These are phyloP conservation scores for Callocephalon fimbriatum DNA, from an alignment of 2,113 vertebrate species.

Conservation along the genomic window DNA sequence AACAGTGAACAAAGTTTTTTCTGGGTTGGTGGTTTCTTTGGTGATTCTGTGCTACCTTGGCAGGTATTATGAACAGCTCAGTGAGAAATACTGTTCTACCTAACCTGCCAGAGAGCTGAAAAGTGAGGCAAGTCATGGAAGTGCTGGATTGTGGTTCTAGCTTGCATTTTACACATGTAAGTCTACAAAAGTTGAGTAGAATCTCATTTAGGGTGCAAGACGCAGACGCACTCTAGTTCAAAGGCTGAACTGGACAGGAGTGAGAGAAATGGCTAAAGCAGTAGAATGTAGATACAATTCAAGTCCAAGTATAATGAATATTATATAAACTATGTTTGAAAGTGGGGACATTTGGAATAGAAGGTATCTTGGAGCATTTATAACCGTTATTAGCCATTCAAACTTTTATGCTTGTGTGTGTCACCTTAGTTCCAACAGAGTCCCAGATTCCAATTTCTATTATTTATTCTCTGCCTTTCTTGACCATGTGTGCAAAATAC, in stretches of 20 bases:
- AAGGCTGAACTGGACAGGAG: background rate
- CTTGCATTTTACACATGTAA: background rate
- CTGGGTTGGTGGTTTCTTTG: background rate
- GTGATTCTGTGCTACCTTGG: background rate
- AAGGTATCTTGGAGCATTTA: background rate
- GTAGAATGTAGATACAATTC: background rate
- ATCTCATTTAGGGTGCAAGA: background rate
- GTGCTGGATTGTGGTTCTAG: background rate
- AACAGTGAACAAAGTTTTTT: background rate
- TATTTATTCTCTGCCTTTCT: background rate
- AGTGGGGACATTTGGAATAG: background rate
- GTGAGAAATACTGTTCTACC: background rate
- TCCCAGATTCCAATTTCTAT: background rate
- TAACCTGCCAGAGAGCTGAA: background rate
- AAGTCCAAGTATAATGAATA: background rate
- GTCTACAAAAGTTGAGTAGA: background rate
- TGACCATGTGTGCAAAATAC: background rate
- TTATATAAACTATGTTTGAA: background rate
- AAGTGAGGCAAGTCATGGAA: background rate
- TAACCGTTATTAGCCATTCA: background rate
- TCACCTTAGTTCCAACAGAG: background rate
- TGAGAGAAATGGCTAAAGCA: background rate
- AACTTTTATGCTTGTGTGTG: background rate
- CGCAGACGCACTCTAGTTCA: background rate
- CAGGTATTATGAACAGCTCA: background rate